A percentile compares a stretch with the other conserved stretches of the same genome.
Evolutionary conservation across 2,797 vertebrate genomes (phyloP).

Genomic region (Thunnus albacares): DNA sequence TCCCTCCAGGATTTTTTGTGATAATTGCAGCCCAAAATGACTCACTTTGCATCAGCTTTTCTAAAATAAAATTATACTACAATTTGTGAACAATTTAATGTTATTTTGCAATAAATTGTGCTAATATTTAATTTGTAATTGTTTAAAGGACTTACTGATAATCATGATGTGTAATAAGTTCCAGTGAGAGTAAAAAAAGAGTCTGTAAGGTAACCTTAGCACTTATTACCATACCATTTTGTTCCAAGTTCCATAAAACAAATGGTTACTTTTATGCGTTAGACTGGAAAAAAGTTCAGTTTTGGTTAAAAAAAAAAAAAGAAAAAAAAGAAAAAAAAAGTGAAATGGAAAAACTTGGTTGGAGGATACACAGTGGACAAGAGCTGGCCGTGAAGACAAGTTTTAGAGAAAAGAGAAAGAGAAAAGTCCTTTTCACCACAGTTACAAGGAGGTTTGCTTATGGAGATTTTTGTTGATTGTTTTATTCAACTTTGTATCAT

Average conservation of each 20-base stretch:
- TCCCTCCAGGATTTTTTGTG: not conserved
- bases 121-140: not conserved
- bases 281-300: not conserved
- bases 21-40: constrained; percentile 17
- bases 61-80: not conserved
- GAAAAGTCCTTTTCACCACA: not conserved
- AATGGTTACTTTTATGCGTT: not conserved
- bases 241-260: not conserved
- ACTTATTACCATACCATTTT: not conserved
- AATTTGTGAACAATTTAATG: not conserved
- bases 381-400: too few species aligned
- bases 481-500: not conserved
- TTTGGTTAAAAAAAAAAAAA: not conserved
- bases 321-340: not conserved
- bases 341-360: not conserved
- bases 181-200: not conserved
- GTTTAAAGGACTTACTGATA: not conserved
- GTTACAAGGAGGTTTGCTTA: not conserved
- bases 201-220: not conserved
- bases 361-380: not conserved
- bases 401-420: not conserved
- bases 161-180: not conserved
- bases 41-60: not conserved
- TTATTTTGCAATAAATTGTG: not conserved
- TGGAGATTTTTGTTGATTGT: not conserved